These are phyloP conservation scores for Entelurus aequoreus DNA, from an alignment of 2,113 vertebrate genomes.

Conservation along the genomic window DNA sequence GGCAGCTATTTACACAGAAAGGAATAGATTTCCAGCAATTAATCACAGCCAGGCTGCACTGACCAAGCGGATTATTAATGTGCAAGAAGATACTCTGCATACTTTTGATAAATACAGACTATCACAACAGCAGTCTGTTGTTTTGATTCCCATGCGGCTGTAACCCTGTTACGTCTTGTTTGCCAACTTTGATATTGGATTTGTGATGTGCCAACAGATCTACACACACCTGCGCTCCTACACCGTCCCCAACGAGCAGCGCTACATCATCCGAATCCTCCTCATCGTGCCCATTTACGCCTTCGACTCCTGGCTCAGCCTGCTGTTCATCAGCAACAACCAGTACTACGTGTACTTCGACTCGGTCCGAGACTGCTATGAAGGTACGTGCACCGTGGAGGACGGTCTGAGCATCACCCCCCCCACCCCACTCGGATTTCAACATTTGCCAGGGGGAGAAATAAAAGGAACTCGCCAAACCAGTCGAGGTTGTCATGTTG, in stretches of 20 bases:
- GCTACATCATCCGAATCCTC: constrained; percentile 93
- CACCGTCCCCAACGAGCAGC: constrained; percentile 87
- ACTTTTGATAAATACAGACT: not conserved
- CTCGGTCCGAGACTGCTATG: constrained; percentile 90
- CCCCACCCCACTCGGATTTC: not conserved
- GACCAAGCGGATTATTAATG: constrained; percentile 1
- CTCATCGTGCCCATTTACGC: constrained; percentile 91
- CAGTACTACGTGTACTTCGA: constrained; percentile 93
- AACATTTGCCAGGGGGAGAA: not conserved
- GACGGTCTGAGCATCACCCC: too few relatives aligned
- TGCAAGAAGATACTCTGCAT: not conserved
- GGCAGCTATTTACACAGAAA: not conserved
- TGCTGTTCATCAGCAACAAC: constrained; percentile 87
- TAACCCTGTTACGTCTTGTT: not conserved
- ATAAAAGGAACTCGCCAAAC: constrained; percentile 47
- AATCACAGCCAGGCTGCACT: not conserved
- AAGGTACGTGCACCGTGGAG: constrained; percentile 72
- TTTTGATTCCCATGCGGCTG: not conserved
- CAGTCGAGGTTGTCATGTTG: constrained; percentile 5
- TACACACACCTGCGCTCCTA: constrained; percentile 88
- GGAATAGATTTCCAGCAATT: not conserved
- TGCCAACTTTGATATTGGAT: not conserved
- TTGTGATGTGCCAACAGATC: constrained; percentile 72
- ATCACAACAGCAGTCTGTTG: not conserved
- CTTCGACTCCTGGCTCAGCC: constrained; percentile 95